Evolutionary conservation across 1,140 invertebrate genomes (phyloP).

Genomic region (Drosophila arawakana): DNA sequence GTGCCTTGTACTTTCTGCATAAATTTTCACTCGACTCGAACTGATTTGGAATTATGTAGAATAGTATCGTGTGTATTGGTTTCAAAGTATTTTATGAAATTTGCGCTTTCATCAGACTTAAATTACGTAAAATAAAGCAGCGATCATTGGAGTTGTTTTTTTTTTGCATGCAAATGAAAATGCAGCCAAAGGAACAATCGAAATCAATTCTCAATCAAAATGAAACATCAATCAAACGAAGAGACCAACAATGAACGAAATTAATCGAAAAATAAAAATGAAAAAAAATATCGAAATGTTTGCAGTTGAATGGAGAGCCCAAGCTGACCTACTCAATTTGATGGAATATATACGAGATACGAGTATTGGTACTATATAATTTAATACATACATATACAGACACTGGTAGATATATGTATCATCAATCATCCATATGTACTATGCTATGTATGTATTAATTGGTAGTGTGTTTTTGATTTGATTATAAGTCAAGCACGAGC

Average conservation of each 20-base stretch:
- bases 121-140: constrained; percentile 31
- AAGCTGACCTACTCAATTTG: constrained; percentile 48
- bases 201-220: constrained; percentile 53
- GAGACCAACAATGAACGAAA: constrained; percentile 8
- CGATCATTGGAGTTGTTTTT: constrained; percentile 43
- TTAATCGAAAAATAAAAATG: constrained; percentile 20
- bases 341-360: constrained; percentile 24
- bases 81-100: constrained; percentile 12
- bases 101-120: constrained; percentile 18
- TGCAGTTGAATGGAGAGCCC: constrained; percentile 44
- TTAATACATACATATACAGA: constrained; percentile 11
- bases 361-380: constrained; percentile 11
- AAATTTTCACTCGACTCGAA: constrained; percentile 8
- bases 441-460: constrained; percentile 19
- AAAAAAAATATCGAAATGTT: constrained; percentile 17
- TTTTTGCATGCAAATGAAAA: constrained; percentile 69
- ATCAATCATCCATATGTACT: constrained; percentile 8
- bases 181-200: constrained; percentile 64
- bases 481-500: constrained; percentile 34
- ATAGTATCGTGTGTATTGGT: constrained; percentile 12
- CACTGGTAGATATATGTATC: background rate
- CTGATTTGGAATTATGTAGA: background rate
- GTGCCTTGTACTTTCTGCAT: constrained; percentile 24
- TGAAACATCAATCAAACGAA: constrained; percentile 22
- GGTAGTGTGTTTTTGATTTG: constrained; percentile 7